Conservation (phyloP, 2,113 vertebrate species). For the Cochlearius cochlearius region DNA sequence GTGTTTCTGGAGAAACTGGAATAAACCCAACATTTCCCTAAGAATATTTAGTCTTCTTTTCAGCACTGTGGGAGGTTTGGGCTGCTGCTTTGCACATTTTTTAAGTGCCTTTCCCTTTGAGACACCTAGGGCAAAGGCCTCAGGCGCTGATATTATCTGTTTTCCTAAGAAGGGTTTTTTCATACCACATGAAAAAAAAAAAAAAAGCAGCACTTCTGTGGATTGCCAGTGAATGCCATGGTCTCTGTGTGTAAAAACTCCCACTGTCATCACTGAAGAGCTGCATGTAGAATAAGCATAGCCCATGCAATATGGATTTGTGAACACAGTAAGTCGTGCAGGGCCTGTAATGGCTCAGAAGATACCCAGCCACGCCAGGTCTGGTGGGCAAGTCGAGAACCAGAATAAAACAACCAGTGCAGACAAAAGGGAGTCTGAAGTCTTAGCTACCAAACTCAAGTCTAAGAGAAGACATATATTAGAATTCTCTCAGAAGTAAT, state of each 20-base stretch:
- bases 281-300: background rate
- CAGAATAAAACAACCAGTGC: background rate
- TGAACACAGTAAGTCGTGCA: background rate
- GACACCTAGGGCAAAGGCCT: slow-evolving; percentile 56
- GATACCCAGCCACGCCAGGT: background rate
- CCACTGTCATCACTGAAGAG: background rate
- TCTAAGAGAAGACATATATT: background rate
- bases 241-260: background rate
- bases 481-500: background rate
- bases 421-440: background rate
- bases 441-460: background rate
- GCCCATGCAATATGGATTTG: background rate
- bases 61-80: slow-evolving; percentile 63
- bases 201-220: background rate
- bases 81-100: slow-evolving; percentile 61
- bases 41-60: slow-evolving; percentile 61
- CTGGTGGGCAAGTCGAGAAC: background rate
- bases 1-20: slow-evolving; percentile 35
- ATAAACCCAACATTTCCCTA: slow-evolving; percentile 15
- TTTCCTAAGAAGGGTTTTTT: slow-evolving; percentile 33
- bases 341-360: background rate
- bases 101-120: slow-evolving; percentile 47
- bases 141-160: slow-evolving; percentile 57
- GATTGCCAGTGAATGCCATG: background rate
- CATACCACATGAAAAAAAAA: background rate